A percentile compares a stretch with the other conserved stretches of the same genome.
phyloP scores from a whole-genome alignment of 2,888 invertebrate genomes.

The Leptodirus hochenwartii region DNA sequence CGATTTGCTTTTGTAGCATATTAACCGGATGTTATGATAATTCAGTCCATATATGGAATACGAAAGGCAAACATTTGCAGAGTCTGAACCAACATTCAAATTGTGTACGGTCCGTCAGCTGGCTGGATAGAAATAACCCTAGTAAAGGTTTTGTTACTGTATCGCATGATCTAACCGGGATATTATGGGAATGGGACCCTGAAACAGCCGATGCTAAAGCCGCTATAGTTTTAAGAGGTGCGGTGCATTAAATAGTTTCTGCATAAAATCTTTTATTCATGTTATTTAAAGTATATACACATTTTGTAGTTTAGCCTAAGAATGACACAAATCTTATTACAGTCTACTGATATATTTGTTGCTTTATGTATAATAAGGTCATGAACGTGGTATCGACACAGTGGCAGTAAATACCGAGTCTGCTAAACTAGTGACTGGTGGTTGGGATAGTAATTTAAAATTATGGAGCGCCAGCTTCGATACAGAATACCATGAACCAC shows the following conservation, averaged over 20 bases:
- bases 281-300: too few species aligned
- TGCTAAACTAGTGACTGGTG: constrained; percentile 58
- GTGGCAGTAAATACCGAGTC: constrained; percentile 55
- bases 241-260: too few species aligned
- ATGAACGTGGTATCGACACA: constrained; percentile 83
- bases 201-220: constrained; percentile 56
- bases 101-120: constrained; percentile 55
- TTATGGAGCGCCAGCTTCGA: constrained; percentile 59
- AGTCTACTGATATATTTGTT: too few species aligned
- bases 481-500: constrained; percentile 21
- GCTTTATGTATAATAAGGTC: constrained; percentile 61
- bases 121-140: constrained; percentile 54
- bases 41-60: constrained; percentile 78
- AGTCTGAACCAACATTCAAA: constrained; percentile 76
- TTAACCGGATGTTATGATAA: constrained; percentile 88
- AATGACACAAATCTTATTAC: too few species aligned
- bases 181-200: constrained; percentile 79
- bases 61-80: constrained; percentile 64
- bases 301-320: too few species aligned
- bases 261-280: too few species aligned
- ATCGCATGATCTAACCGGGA: constrained; percentile 82
- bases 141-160: constrained; percentile 37
- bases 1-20: constrained; percentile 40
- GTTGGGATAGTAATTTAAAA: constrained; percentile 85
- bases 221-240: constrained; percentile 49